Conservation (phyloP, 2,797 vertebrate genomes). For the Capromys pilorides region DNA sequence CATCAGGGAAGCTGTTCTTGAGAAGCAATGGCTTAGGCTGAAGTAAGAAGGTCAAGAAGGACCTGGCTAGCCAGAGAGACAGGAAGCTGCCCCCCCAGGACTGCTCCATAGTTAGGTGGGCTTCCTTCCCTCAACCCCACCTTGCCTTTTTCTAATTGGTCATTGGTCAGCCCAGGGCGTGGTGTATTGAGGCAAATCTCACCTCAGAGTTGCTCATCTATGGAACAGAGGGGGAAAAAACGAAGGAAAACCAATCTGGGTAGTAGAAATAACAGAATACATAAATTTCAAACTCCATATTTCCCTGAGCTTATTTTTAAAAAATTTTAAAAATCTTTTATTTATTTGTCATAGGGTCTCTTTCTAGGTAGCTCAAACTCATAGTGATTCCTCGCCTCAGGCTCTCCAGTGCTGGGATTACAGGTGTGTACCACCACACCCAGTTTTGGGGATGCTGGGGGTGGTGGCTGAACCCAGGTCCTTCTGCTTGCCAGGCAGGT, state of each 20-base stretch:
- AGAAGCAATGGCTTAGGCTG: neutral
- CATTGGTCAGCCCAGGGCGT: neutral
- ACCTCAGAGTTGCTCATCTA: neutral
- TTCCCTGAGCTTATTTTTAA: conserved; percentile 42
- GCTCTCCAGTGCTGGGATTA: too few relatives aligned
- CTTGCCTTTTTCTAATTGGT: neutral
- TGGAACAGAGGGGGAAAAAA: neutral
- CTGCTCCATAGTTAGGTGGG: neutral
- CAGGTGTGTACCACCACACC: too few relatives aligned
- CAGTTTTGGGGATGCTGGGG: too few relatives aligned
- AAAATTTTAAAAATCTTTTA: too few relatives aligned
- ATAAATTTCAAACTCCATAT: conserved; percentile 49
- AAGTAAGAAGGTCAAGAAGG: neutral
- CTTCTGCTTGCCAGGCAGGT: too few relatives aligned
- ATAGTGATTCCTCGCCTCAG: too few relatives aligned
- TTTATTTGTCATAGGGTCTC: too few relatives aligned
- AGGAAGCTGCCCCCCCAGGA: neutral
- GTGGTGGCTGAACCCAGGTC: too few relatives aligned
- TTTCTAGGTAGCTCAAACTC: too few relatives aligned
- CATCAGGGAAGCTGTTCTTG: neutral
- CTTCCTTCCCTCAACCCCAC: neutral
- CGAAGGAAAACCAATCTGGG: conserved; percentile 15
- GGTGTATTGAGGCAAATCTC: neutral
- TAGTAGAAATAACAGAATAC: conserved; percentile 50
- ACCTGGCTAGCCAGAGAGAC: neutral